Conservation (phyloP, 2,888 invertebrate species). For the Cheilosia vernalis region DNA sequence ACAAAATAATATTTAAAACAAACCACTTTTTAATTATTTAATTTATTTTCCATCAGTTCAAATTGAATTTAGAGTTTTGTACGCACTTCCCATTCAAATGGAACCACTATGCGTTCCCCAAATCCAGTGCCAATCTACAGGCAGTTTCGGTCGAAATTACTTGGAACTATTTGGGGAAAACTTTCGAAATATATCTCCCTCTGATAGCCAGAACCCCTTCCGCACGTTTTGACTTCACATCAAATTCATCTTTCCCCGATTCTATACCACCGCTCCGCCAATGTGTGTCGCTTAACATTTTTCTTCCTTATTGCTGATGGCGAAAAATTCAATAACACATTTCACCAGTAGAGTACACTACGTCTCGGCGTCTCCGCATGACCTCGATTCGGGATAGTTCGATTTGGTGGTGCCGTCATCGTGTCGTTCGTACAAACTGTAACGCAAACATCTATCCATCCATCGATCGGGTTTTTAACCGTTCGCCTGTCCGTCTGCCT, state of each 20-base stretch:
- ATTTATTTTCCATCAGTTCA: conserved; percentile 18
- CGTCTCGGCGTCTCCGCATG: conserved; percentile 39
- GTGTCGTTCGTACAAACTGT: neutral
- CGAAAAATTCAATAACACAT: conserved; percentile 46
- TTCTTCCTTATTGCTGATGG: neutral
- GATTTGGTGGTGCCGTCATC: conserved; percentile 7
- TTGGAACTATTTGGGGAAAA: no score
- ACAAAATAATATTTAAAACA: conserved; percentile 13
- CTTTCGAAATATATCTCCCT: conserved; percentile 8
- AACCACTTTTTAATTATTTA: neutral
- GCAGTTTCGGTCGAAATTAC: neutral
- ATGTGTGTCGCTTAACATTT: conserved; percentile 21
- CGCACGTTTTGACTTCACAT: conserved; percentile 35
- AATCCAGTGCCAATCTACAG: no score
- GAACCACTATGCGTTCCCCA: no score
- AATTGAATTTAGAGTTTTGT: conserved; percentile 23
- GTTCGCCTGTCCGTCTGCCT: conserved; percentile 72
- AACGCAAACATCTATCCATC: conserved; percentile 72
- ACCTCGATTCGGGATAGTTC: conserved; percentile 62
- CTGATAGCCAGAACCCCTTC: conserved; percentile 5
- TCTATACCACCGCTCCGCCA: conserved; percentile 10
- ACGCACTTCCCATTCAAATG: conserved; percentile 19
- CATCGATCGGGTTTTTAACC: conserved; percentile 69
- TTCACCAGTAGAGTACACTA: neutral
- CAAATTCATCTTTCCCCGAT: conserved; percentile 23